Evolutionary conservation across 2,797 vertebrate genomes (phyloP).

Genomic region (Garrulus glandarius): DNA sequence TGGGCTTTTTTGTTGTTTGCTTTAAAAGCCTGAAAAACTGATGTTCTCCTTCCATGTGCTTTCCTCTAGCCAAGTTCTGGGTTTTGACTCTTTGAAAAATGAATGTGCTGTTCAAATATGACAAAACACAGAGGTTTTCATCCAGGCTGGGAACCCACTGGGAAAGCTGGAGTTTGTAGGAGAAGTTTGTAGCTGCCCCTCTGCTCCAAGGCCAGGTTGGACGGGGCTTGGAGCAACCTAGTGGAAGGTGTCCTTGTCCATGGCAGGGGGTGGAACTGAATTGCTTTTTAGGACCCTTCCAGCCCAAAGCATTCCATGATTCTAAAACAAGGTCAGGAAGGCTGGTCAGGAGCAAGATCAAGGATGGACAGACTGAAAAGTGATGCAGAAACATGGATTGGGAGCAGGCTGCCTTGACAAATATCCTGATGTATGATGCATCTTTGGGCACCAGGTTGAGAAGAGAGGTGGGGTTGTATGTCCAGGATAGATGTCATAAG

Average conservation of each 20-base stretch:
- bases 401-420: background rate
- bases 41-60: background rate
- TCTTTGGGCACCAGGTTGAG: background rate
- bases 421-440: rapidly evolving
- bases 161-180: rapidly evolving
- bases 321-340: background rate
- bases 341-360: background rate
- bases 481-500: background rate
- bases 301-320: background rate
- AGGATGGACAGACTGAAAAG: background rate
- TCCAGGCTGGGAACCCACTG: background rate
- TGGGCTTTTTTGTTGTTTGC: background rate
- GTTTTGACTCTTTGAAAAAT: background rate
- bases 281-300: background rate
- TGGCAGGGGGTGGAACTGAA: background rate
- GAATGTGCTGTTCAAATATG: background rate
- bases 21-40: background rate
- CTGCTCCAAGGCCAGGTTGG: background rate
- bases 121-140: background rate
- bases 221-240: background rate
- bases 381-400: background rate
- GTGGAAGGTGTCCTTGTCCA: background rate
- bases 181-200: background rate
- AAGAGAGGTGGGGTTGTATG: background rate
- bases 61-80: background rate